Percentiles rank a stretch among this genome's conserved stretches.
phyloP scores from a whole-genome alignment of 2,113 vertebrate genomes.

The Sterrhoptilus dennistouni region DNA sequence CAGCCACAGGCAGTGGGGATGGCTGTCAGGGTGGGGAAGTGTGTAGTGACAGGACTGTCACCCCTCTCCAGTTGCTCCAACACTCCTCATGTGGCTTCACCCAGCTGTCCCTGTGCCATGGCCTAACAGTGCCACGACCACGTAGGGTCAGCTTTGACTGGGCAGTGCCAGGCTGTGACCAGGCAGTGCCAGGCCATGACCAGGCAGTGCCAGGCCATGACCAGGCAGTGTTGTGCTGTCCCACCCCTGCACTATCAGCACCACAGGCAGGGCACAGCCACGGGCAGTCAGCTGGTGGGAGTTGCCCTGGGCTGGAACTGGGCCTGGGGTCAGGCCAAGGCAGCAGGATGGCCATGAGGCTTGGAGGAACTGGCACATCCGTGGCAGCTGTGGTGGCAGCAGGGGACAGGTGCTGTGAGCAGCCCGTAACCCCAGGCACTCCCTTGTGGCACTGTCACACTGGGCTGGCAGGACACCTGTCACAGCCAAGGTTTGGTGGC shows the following conservation, averaged over 20 bases:
- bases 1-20: neutral
- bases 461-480: accelerated
- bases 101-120: accelerated
- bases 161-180: neutral
- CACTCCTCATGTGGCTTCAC: neutral
- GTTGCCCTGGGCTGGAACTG: neutral
- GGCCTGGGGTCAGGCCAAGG: neutral
- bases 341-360: neutral
- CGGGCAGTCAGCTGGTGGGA: neutral
- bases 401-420: neutral
- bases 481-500: accelerated
- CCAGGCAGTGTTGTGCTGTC: neutral
- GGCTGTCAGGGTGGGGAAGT: accelerated
- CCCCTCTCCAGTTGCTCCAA: neutral
- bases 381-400: accelerated
- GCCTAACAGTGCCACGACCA: neutral
- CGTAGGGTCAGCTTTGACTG: neutral
- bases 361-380: accelerated
- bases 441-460: neutral
- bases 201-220: neutral
- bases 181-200: neutral
- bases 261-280: accelerated
- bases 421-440: conserved; percentile 43
- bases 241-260: neutral
- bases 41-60: neutral